phyloP scores from a whole-genome alignment of 2,888 invertebrate species.

The Dynastes hyllus region DNA sequence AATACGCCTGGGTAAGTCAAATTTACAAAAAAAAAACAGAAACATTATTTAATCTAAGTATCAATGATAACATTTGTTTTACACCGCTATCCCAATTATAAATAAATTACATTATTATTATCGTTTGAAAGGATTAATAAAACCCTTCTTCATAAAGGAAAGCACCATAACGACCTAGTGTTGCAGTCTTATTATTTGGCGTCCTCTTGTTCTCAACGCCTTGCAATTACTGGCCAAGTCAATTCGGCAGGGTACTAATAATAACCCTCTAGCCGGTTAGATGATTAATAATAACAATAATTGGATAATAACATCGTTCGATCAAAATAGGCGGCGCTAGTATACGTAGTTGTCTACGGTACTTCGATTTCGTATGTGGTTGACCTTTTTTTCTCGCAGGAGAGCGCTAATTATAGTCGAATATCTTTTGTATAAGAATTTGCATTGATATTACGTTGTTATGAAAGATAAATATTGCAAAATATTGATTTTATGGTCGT shows the following conservation, averaged over 20 bases:
- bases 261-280: background rate
- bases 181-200: background rate
- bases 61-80: background rate
- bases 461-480: no score
- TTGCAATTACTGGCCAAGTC: background rate
- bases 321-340: background rate
- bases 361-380: background rate
- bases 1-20: constrained; percentile 14
- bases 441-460: no score
- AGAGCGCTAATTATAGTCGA: background rate
- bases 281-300: constrained; percentile 31
- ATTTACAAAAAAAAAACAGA: background rate
- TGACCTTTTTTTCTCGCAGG: background rate
- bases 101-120: background rate
- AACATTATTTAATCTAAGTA: background rate
- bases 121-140: background rate
- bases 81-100: background rate
- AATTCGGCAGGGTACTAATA: background rate
- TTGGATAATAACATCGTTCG: background rate
- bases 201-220: background rate
- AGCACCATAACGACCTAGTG: background rate
- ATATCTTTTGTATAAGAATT: no score
- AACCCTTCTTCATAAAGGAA: background rate
- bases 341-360: background rate
- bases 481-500: no score